phyloP scores from a whole-genome alignment of 2,113 vertebrate species.

The Chrysemys picta region DNA sequence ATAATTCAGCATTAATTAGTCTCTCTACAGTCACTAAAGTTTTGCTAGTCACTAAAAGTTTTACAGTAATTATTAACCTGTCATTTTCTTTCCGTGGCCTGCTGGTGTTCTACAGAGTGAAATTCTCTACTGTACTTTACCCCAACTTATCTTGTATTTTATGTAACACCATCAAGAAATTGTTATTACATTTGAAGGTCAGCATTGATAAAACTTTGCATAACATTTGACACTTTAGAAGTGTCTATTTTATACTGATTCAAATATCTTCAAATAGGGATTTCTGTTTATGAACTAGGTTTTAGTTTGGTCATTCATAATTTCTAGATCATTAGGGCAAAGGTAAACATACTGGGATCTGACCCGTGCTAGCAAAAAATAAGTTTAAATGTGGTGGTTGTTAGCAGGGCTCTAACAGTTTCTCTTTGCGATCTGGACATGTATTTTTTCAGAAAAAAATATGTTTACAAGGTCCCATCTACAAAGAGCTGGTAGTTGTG shows the following conservation, averaged over 20 bases:
- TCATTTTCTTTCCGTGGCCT: neutral
- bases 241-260: neutral
- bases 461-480: fast-evolving
- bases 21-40: neutral
- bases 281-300: neutral
- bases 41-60: neutral
- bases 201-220: fast-evolving
- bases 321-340: no score
- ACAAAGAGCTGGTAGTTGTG: neutral
- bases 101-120: neutral
- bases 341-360: fast-evolving
- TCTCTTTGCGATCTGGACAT: fast-evolving
- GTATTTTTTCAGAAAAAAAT: neutral
- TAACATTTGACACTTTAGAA: fast-evolving
- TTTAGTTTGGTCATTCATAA: fast-evolving
- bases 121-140: neutral
- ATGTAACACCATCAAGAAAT: neutral
- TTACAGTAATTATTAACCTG: neutral
- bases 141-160: neutral
- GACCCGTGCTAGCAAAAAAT: neutral
- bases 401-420: fast-evolving
- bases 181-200: fast-evolving
- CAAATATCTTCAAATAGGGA: fast-evolving
- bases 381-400: neutral
- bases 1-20: neutral